These are phyloP conservation scores for Pygmarrhopalites habei DNA, from an alignment of 1,140 invertebrate species.

Conservation along the genomic window DNA sequence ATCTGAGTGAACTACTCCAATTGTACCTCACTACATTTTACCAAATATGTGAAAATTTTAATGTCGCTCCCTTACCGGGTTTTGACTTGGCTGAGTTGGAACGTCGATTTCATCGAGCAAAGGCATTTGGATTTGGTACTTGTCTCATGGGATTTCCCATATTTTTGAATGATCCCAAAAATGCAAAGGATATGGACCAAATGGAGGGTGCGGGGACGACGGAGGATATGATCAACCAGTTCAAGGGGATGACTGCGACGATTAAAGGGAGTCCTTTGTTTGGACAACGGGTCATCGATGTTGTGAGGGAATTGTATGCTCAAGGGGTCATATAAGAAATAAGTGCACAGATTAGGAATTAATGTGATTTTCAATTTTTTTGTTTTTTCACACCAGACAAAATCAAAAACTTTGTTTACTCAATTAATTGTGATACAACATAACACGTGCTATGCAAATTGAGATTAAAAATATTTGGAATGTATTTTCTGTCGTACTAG, in stretches of 20 bases:
- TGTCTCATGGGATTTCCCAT: neutral
- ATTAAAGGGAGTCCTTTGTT: neutral
- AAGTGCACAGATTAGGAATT: too few species aligned
- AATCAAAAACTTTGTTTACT: too few species aligned
- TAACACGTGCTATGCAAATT: too few species aligned
- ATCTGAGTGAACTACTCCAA: constrained; percentile 48
- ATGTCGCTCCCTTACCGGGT: neutral
- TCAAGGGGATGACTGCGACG: neutral
- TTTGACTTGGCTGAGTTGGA: constrained; percentile 8
- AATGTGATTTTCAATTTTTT: too few species aligned
- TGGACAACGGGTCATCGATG: neutral
- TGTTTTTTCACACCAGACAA: too few species aligned
- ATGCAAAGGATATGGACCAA: neutral
- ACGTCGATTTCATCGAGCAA: constrained; percentile 13
- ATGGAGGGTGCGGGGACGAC: neutral
- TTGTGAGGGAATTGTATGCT: neutral
- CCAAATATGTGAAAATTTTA: constrained; percentile 13
- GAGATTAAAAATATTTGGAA: too few species aligned
- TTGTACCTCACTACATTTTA: constrained; percentile 51
- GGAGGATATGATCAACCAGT: neutral
- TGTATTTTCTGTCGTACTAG: too few species aligned
- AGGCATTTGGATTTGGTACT: constrained; percentile 2
- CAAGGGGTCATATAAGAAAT: neutral
- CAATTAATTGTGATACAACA: too few species aligned
- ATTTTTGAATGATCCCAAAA: neutral